phyloP scores from a whole-genome alignment of 1,140 invertebrate genomes.

The Anagrus nilaparvatae region DNA sequence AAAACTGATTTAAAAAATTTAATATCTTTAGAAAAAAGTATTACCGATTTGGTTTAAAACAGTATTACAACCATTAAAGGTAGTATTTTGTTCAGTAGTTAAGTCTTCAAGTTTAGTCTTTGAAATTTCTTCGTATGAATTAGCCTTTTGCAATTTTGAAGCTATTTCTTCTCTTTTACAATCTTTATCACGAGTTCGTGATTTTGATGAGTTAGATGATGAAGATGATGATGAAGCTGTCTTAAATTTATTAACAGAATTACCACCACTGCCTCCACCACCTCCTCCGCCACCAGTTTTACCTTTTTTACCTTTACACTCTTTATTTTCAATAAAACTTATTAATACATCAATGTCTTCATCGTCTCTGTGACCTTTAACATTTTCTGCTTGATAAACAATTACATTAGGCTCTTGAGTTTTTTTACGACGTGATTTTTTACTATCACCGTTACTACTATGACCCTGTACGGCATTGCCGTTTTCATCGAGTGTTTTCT shows the following conservation, averaged over 20 bases:
- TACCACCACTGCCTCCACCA: constrained; percentile 15
- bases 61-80: constrained; percentile 33
- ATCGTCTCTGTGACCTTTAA: constrained; percentile 54
- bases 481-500: constrained; percentile 57
- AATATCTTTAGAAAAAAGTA: too few relatives aligned
- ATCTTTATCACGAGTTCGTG: constrained; percentile 33
- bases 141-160: constrained; percentile 49
- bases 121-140: constrained; percentile 61
- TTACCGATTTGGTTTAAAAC: constrained; percentile 37
- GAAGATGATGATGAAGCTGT: constrained; percentile 27
- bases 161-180: constrained; percentile 37
- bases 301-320: constrained; percentile 36
- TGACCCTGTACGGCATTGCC: constrained; percentile 51
- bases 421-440: constrained; percentile 45
- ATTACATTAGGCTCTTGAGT: constrained; percentile 52
- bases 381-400: constrained; percentile 50
- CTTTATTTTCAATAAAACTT: constrained; percentile 44
- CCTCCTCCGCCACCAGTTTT: constrained; percentile 21
- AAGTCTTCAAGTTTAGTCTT: constrained; percentile 59
- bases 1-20: too few relatives aligned
- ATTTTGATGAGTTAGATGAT: too few relatives aligned
- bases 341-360: constrained; percentile 46
- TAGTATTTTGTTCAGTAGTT: constrained; percentile 39
- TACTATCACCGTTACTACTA: constrained; percentile 37
- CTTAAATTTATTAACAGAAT: constrained; percentile 32